Evolutionary conservation across 2,888 invertebrate genomes (phyloP).

Genomic region (Spodoptera picta): DNA sequence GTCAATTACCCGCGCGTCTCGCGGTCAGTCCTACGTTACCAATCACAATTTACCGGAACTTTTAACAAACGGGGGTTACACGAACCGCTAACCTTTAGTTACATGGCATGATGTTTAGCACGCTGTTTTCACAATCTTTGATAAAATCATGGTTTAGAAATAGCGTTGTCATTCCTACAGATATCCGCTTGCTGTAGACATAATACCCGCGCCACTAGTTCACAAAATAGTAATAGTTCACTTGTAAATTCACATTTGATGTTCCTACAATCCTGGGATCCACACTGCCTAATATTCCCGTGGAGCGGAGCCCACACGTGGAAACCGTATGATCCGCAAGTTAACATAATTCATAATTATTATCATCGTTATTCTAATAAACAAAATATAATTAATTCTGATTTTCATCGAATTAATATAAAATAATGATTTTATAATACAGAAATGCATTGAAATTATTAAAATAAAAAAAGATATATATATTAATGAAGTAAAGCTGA

Average conservation of each 20-base stretch:
- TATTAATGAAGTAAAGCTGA: conserved; percentile 22
- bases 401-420: conserved; percentile 2
- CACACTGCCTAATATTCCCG: not conserved
- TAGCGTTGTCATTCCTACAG: not conserved
- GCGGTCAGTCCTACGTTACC: conserved; percentile 7
- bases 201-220: not conserved
- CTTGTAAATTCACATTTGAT: not conserved
- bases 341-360: conserved; percentile 4
- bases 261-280: not conserved
- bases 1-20: not conserved
- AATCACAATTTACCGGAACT: conserved; percentile 1
- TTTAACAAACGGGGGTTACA: not conserved
- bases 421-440: conserved; percentile 1
- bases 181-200: not conserved
- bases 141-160: not conserved
- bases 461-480: conserved; percentile 12
- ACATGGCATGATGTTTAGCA: conserved; percentile 5
- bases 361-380: conserved; percentile 1
- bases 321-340: not conserved
- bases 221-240: conserved; percentile 7
- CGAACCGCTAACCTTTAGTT: not conserved
- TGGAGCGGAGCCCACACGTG: no score
- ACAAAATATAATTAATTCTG: conserved; percentile 10
- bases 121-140: not conserved
- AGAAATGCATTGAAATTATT: conserved; percentile 17